These are phyloP conservation scores for Megalops cyprinoides DNA, from an alignment of 2,797 vertebrate species.

Conservation along the genomic window DNA sequence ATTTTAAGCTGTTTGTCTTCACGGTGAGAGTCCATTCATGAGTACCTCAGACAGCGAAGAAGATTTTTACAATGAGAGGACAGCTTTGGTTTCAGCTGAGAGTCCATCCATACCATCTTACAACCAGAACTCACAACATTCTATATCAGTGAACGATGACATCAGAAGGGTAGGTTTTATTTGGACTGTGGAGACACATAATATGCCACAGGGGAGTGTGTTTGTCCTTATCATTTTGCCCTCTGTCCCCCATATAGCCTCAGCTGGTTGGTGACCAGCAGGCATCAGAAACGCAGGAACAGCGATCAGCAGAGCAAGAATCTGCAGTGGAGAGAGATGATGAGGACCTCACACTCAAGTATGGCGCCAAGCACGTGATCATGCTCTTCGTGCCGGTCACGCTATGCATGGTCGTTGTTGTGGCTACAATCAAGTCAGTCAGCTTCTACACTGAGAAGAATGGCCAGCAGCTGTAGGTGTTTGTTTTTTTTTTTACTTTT, in stretches of 20 bases:
- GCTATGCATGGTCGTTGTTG: conserved; percentile 93
- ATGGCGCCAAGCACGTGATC: conserved; percentile 94
- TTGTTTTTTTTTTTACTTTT: not conserved
- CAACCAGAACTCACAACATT: conserved; percentile 65
- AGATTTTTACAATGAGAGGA: conserved; percentile 87
- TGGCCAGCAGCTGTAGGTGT: conserved; percentile 88
- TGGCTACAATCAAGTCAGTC: conserved; percentile 95
- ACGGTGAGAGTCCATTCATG: conserved; percentile 70
- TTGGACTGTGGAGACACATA: no score
- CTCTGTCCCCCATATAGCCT: not conserved
- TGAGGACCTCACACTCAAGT: conserved; percentile 91
- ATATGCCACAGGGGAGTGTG: not conserved
- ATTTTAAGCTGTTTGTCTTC: not conserved
- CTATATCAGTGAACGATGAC: conserved; percentile 49
- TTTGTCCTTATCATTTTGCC: not conserved
- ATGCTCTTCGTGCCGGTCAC: conserved; percentile 96
- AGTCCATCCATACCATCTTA: conserved; percentile 77
- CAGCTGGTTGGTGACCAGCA: not conserved
- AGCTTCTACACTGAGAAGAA: conserved; percentile 95
- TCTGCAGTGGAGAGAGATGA: conserved; percentile 74
- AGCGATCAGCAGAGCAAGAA: conserved; percentile 49
- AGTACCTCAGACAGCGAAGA: conserved; percentile 89
- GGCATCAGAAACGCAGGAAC: conserved; percentile 33
- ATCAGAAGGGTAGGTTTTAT: conserved; percentile 67
- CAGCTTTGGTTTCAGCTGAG: conserved; percentile 85